These are phyloP conservation scores for Phataginus tetradactyla DNA, from an alignment of 2,797 vertebrate species.

Conservation along the genomic window DNA sequence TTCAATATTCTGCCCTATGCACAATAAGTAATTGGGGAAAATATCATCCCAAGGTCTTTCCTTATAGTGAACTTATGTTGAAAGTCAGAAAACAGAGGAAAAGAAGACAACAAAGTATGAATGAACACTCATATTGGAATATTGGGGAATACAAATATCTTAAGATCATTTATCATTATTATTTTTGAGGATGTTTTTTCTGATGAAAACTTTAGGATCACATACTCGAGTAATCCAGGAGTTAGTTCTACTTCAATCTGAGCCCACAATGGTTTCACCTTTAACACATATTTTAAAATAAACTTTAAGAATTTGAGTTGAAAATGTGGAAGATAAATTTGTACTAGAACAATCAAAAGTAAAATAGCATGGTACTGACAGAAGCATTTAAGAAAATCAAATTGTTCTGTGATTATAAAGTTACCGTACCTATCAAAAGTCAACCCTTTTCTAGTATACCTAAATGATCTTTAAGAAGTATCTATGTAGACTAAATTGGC, in stretches of 20 bases:
- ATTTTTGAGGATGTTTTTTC: background rate
- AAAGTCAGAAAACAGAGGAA: background rate
- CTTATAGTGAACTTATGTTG: background rate
- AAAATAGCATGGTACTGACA: background rate
- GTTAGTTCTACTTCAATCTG: background rate
- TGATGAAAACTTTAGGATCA: constrained; percentile 4
- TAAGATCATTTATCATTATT: background rate
- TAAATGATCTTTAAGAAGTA: background rate
- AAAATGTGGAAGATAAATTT: constrained; percentile 37
- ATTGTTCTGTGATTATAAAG: background rate
- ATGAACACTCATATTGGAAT: background rate
- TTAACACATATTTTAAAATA: background rate
- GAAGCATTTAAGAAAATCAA: constrained; percentile 8
- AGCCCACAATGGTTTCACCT: constrained; percentile 4
- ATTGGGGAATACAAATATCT: background rate
- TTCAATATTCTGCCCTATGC: background rate
- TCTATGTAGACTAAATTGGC: background rate
- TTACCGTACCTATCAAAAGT: background rate
- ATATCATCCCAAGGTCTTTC: background rate
- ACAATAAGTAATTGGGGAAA: background rate
- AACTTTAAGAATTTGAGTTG: constrained; percentile 37
- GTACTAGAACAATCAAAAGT: background rate
- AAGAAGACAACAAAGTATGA: background rate
- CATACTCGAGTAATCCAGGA: background rate
- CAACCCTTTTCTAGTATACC: background rate